A percentile compares a stretch with the other conserved stretches of the same genome.
Conservation (phyloP, 1,140 invertebrate genomes). For the Nephila pilipes region DNA sequence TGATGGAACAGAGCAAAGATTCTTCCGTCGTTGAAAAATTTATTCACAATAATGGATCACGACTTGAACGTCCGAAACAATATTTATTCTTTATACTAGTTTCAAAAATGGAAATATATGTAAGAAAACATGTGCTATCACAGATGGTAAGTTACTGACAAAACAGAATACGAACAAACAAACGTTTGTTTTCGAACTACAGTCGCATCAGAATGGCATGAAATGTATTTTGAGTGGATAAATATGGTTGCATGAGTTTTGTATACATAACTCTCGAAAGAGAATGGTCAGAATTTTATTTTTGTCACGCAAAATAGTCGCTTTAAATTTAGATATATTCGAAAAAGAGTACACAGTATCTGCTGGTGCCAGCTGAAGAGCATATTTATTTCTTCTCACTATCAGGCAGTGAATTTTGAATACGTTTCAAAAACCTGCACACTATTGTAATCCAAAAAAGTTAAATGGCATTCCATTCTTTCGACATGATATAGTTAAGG, state of each 20-base stretch:
- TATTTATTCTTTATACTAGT: neutral
- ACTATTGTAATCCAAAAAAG: no score
- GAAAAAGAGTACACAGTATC: neutral
- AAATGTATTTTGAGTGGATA: constrained; percentile 2
- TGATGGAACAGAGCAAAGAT: neutral
- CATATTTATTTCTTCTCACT: neutral
- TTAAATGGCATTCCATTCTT: no score
- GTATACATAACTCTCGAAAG: neutral
- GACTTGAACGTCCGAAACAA: neutral
- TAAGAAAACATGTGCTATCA: constrained; percentile 28
- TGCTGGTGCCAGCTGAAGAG: constrained; percentile 36
- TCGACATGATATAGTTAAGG: no score
- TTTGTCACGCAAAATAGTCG: constrained; percentile 5
- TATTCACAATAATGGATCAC: constrained; percentile 17
- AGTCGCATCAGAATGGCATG: neutral
- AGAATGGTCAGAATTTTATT: neutral
- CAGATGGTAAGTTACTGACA: constrained; percentile 26
- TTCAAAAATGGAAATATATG: constrained; percentile 27
- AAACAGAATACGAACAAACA: neutral
- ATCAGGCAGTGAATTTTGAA: neutral
- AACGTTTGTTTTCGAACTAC: neutral
- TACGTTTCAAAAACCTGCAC: neutral
- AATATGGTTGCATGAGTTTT: neutral
- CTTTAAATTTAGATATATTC: constrained; percentile 13
- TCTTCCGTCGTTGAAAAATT: neutral